Conservation (phyloP, 2,797 vertebrate species). For the Oceanodroma leucorhoa region DNA sequence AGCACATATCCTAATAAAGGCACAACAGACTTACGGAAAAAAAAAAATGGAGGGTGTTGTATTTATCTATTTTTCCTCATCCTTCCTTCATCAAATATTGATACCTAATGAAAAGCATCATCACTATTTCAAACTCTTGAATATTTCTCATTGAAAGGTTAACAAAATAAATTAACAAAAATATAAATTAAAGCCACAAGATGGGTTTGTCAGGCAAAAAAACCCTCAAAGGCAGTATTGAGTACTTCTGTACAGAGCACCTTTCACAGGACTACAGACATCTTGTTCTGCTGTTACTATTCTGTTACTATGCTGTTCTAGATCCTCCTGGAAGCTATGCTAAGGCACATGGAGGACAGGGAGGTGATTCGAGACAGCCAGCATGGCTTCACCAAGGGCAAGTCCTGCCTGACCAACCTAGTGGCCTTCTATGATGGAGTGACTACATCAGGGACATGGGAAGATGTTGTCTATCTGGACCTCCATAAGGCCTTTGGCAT, state of each 20-base stretch:
- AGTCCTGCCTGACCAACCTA: too few relatives aligned
- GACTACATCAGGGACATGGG: too few relatives aligned
- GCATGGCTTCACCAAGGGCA: too few relatives aligned
- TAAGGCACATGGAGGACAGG: too few relatives aligned
- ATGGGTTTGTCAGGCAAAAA: not conserved
- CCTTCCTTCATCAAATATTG: not conserved
- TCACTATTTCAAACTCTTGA: not conserved
- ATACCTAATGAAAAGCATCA: not conserved
- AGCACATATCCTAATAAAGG: not conserved
- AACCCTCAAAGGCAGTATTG: not conserved
- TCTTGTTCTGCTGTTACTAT: not conserved
- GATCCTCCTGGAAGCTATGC: too few relatives aligned
- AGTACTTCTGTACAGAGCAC: not conserved
- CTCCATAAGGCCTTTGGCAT: too few relatives aligned
- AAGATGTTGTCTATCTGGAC: too few relatives aligned
- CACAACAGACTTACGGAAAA: not conserved
- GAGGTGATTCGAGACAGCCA: too few relatives aligned
- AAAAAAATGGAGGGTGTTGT: not conserved
- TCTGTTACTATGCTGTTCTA: not conserved
- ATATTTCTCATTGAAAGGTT: not conserved
- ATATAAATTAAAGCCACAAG: not conserved
- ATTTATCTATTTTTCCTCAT: not conserved
- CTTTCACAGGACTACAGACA: not conserved
- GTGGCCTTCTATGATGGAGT: too few relatives aligned
- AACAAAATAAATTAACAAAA: not conserved